Percentiles rank a stretch among this genome's conserved stretches.
Conservation (phyloP, 1,140 invertebrate species). For the Diprion similis region DNA sequence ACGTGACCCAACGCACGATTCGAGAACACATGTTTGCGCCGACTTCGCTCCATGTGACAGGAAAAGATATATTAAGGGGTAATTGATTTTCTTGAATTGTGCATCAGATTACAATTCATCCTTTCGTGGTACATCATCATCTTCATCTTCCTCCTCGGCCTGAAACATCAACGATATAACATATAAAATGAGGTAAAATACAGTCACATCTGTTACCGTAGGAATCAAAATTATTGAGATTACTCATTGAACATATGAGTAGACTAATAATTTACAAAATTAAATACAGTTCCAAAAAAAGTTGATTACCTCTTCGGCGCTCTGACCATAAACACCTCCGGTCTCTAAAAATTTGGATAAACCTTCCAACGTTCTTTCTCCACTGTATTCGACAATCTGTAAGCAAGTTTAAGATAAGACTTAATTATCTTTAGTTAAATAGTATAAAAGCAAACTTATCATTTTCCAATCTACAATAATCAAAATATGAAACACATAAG, state of each 20-base stretch:
- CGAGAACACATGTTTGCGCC: neutral
- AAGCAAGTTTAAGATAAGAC: slow-evolving; percentile 25
- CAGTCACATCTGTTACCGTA: slow-evolving; percentile 56
- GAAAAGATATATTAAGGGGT: neutral
- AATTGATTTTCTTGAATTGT: neutral
- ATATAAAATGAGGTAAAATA: neutral
- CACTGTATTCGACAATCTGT: slow-evolving; percentile 90
- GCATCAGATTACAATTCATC: slow-evolving; percentile 69
- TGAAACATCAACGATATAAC: slow-evolving; percentile 44
- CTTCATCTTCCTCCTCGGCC: slow-evolving; percentile 69
- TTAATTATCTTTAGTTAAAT: too few relatives aligned
- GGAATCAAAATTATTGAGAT: neutral
- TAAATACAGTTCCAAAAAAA: slow-evolving; percentile 11
- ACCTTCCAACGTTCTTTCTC: slow-evolving; percentile 93
- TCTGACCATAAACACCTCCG: slow-evolving; percentile 72
- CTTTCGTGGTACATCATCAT: slow-evolving; percentile 70
- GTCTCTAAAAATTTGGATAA: slow-evolving; percentile 92
- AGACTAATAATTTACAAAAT: slow-evolving; percentile 20
- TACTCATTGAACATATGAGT: neutral
- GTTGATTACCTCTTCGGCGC: slow-evolving; percentile 67
- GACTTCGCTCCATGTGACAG: neutral
- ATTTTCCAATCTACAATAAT: neutral
- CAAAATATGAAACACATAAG: slow-evolving; percentile 18
- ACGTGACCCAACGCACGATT: slow-evolving; percentile 23
- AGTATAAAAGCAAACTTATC: too few relatives aligned